Evolutionary conservation across 2,797 vertebrate genomes (phyloP).

Genomic region (Gorsachius magnificus): DNA sequence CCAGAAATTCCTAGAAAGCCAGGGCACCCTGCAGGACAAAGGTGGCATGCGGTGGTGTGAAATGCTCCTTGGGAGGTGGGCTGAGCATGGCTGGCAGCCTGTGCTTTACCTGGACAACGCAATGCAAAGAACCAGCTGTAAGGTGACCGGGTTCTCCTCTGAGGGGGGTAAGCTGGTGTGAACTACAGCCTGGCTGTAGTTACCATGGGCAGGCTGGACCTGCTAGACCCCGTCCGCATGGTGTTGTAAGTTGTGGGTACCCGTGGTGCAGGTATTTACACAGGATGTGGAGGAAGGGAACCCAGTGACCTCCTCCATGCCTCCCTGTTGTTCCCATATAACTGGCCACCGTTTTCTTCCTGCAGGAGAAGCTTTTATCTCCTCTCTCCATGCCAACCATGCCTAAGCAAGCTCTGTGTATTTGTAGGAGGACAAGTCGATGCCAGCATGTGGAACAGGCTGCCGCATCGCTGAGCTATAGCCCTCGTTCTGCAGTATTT

Average conservation of each 20-base stretch:
- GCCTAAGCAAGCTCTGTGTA: background rate
- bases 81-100: background rate
- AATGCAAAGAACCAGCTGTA: background rate
- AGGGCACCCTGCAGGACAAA: background rate
- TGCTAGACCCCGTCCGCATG: rapidly evolving
- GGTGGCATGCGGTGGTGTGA: background rate
- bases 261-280: background rate
- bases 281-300: background rate
- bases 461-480: background rate
- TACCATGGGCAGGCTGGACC: background rate
- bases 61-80: background rate
- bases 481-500: background rate
- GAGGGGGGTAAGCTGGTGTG: background rate
- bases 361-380: background rate
- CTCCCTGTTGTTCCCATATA: background rate
- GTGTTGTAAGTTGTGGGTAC: background rate
- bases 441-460: background rate
- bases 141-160: background rate
- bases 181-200: background rate
- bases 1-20: background rate
- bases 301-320: background rate
- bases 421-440: background rate
- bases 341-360: background rate
- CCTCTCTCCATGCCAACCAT: background rate
- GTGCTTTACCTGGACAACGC: background rate